These are phyloP conservation scores for Elysia chlorotica DNA, from an alignment of 1,140 invertebrate species.

Conservation along the genomic window DNA sequence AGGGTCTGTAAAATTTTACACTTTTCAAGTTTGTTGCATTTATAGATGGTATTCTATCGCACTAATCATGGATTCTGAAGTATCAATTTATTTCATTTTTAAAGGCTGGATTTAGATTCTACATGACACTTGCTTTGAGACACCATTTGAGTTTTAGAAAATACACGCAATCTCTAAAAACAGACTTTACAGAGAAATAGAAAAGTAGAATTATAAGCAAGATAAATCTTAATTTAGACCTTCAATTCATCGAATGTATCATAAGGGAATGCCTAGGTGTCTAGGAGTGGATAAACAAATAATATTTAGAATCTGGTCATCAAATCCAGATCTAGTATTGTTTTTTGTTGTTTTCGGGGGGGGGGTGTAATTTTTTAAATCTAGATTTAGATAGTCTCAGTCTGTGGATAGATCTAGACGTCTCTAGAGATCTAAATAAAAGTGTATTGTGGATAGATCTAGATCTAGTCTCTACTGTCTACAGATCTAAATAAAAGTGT, in stretches of 20 bases:
- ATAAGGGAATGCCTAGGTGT: not conserved
- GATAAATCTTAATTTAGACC: not conserved
- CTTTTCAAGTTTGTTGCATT: too few relatives aligned
- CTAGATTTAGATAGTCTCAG: not conserved
- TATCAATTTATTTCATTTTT: too few relatives aligned
- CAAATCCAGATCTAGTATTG: not conserved
- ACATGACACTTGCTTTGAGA: too few relatives aligned
- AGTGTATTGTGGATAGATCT: too few relatives aligned
- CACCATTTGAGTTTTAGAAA: too few relatives aligned
- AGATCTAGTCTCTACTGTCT: not conserved
- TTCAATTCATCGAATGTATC: not conserved
- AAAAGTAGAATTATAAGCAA: not conserved
- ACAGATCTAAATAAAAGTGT: too few relatives aligned
- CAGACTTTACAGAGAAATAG: not conserved
- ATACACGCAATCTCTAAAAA: not conserved
- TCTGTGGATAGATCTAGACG: constrained; percentile 12
- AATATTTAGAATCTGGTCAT: not conserved
- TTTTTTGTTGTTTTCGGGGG: not conserved
- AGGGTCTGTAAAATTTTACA: too few relatives aligned
- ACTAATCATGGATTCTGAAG: too few relatives aligned
- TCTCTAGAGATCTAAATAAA: not conserved
- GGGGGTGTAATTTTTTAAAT: not conserved
- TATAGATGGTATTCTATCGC: too few relatives aligned
- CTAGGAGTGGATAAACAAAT: not conserved
- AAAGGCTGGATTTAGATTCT: too few relatives aligned